Evolutionary conservation across 1,140 invertebrate genomes (phyloP), one percentile per base, ranked within the genome.

Genomic region (Zaprionus davidi): DNA sequence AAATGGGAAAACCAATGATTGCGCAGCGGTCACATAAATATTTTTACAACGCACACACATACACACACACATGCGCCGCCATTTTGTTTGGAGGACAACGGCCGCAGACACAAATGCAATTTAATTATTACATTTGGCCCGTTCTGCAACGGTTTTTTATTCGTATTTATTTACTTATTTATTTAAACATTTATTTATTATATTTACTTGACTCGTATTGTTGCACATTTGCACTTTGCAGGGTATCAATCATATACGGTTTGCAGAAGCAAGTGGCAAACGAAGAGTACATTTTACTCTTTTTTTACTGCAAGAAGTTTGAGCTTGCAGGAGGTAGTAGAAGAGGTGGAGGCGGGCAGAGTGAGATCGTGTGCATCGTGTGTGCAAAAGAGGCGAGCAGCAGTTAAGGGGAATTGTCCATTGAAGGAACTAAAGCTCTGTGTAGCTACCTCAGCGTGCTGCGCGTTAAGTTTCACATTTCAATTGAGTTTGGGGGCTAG

Each of bases 111-210:
- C 78, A 81, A 90, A 88, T 90, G 84, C 81, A 88, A 90, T 88
- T 88, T 88, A 90, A 88, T 88, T 88, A 88, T 88, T 85, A 88
- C 79, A 88, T 88, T 86, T 81, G 81, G 65, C n/a, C 15, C n/a
- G 12, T 28, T 51, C 60, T 20, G 28, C 46, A 70, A 17, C 1
- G 44, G 55, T 36, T 65, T 64, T 51, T 69, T 71, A 76, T 64
- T 26, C 36, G 36, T 12, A 82, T 79, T 82, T 79, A 86, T 86
- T 86, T 86, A 79, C 82, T 79, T 87, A 87, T 82, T 88, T 83
- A 81, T 79, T 86, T 87, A 78, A 84, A 79, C 78, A 88, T 81
- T 81, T 79, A 84, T 88, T 88, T 88, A 84, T 81, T 65, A 68
- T 83, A 83, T 83, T 81, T 83, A 70, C 73, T 74, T 71, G 70